Conservation (phyloP, 2,888 invertebrate species). For the Ornithoptera alexandrae region DNA sequence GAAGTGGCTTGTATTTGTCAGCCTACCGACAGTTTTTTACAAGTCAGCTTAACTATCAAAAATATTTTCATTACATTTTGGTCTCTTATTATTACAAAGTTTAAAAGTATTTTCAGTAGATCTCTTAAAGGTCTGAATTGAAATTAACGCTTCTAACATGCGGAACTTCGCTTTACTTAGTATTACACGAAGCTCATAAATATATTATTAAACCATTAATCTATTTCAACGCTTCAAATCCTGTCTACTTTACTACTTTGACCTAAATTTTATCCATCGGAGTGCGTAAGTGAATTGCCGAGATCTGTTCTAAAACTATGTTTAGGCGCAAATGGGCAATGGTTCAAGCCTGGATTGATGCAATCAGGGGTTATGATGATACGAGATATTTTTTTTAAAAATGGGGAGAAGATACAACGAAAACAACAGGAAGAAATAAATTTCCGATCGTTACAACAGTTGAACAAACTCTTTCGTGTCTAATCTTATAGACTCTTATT, state of each 20-base stretch:
- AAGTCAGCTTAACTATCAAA: too few relatives aligned
- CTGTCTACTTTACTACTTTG: slow-evolving; percentile 19
- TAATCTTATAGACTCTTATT: too few relatives aligned
- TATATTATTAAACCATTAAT: background rate
- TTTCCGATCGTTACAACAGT: too few relatives aligned
- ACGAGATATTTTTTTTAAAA: too few relatives aligned
- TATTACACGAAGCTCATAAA: background rate
- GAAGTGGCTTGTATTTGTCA: too few relatives aligned
- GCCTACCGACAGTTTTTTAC: too few relatives aligned
- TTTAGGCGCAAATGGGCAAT: slow-evolving; percentile 10
- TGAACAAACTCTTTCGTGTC: too few relatives aligned
- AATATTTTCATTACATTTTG: too few relatives aligned
- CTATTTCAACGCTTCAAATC: slow-evolving; percentile 6
- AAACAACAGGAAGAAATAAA: too few relatives aligned
- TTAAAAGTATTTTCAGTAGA: background rate
- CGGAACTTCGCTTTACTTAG: background rate
- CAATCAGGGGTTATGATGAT: too few relatives aligned
- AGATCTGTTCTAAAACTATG: slow-evolving; percentile 18
- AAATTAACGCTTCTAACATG: background rate
- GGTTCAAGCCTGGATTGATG: background rate
- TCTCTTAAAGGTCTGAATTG: background rate
- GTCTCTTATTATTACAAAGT: too few relatives aligned
- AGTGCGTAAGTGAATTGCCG: slow-evolving; percentile 21
- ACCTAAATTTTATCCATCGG: slow-evolving; percentile 18
- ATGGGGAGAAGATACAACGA: too few relatives aligned